A percentile compares a stretch with the other conserved stretches of the same genome.
These are phyloP conservation scores for Polietes domitor DNA, from an alignment of 2,888 invertebrate genomes.

Conservation along the genomic window DNA sequence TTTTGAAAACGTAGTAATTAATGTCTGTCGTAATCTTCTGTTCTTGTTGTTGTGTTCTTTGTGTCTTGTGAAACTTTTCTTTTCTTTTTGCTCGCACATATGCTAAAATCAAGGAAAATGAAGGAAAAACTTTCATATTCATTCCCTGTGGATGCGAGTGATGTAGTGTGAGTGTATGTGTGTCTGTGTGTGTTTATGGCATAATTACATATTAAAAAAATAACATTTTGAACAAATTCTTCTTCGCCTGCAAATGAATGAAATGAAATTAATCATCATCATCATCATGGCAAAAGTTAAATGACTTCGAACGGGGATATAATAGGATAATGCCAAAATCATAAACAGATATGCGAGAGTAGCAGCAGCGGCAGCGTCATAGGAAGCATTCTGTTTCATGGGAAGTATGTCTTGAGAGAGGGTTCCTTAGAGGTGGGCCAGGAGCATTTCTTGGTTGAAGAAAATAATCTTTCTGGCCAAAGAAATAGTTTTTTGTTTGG, in stretches of 20 bases:
- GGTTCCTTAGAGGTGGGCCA: too few relatives aligned
- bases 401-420: too few relatives aligned
- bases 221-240: slow-evolving; percentile 47
- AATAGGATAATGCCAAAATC: background rate
- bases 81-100: background rate
- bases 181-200: slow-evolving; percentile 42
- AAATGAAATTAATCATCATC: slow-evolving; percentile 24
- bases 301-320: background rate
- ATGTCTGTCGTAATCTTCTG: background rate
- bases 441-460: too few relatives aligned
- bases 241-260: slow-evolving; percentile 32
- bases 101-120: background rate
- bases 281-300: slow-evolving; percentile 1
- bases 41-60: slow-evolving; percentile 21
- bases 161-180: slow-evolving; percentile 35
- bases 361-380: too few relatives aligned
- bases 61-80: slow-evolving; percentile 31
- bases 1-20: too few relatives aligned
- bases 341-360: background rate
- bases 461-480: too few relatives aligned
- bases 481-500: too few relatives aligned
- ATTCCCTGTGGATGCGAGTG: background rate
- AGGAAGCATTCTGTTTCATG: too few relatives aligned
- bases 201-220: slow-evolving; percentile 54
- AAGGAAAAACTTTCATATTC: background rate